Percentiles rank a stretch among this genome's conserved stretches.
Evolutionary conservation across 2,888 invertebrate genomes (phyloP).

Genomic region (Brachyopa scutellaris): DNA sequence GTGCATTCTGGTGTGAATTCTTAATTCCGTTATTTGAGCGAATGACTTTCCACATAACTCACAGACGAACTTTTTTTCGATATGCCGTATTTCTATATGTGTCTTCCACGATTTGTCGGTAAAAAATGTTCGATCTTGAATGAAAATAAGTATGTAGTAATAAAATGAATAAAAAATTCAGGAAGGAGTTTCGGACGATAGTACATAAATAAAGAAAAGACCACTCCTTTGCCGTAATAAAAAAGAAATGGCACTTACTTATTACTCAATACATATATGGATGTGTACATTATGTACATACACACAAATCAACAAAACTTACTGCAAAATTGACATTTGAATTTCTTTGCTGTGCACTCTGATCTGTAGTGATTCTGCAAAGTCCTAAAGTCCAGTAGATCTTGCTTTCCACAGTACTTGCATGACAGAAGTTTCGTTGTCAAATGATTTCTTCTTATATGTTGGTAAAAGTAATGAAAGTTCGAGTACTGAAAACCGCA

Average conservation of each 20-base stretch:
- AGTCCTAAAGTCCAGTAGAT: constrained; percentile 51
- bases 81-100: constrained; percentile 60
- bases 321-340: constrained; percentile 63
- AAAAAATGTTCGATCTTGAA: constrained; percentile 65
- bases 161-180: neutral
- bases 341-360: constrained; percentile 56
- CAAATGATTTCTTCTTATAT: constrained; percentile 54
- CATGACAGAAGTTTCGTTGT: constrained; percentile 48
- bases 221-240: no score
- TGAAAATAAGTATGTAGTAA: no score
- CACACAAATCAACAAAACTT: constrained; percentile 32
- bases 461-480: constrained; percentile 65
- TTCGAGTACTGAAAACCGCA: constrained; percentile 61
- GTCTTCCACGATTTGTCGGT: constrained; percentile 66
- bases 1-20: constrained; percentile 65
- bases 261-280: no score
- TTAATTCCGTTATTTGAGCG: constrained; percentile 64
- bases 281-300: no score
- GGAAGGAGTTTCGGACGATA: no score
- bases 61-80: constrained; percentile 64
- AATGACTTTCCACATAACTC: constrained; percentile 64
- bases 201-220: no score
- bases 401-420: constrained; percentile 50
- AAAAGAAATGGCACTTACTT: no score
- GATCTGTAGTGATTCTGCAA: constrained; percentile 61